A percentile compares a stretch with the other conserved stretches of the same genome.
These are phyloP conservation scores for Pelmatolapia mariae DNA, from an alignment of 2,113 vertebrate genomes.

Conservation along the genomic window DNA sequence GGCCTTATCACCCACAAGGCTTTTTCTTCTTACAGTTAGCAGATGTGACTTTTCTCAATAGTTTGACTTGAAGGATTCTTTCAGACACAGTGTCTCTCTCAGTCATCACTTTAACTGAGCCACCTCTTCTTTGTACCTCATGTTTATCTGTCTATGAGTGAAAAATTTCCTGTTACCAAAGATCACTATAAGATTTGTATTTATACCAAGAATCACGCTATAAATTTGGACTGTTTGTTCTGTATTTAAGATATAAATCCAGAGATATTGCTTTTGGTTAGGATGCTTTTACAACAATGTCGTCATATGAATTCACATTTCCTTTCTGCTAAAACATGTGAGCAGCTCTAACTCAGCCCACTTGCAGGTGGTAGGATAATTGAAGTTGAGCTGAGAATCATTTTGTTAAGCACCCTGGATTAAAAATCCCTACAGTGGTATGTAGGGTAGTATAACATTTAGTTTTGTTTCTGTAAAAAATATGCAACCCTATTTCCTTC, in stretches of 20 bases:
- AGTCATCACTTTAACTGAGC: not conserved
- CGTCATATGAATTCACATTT: not conserved
- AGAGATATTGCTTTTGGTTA: not conserved
- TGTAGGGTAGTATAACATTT: not conserved
- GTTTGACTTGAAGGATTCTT: not conserved
- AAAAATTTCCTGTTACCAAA: not conserved
- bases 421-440: not conserved
- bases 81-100: rapidly evolving
- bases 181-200: not conserved
- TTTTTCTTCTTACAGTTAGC: not conserved
- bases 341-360: not conserved
- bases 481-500: rapidly evolving
- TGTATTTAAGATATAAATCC: not conserved
- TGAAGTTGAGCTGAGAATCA: not conserved
- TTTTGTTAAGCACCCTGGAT: not conserved
- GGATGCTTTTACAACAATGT: not conserved
- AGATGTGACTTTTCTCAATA: not conserved
- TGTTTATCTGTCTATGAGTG: not conserved
- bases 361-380: not conserved
- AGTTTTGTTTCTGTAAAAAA: not conserved
- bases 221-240: not conserved
- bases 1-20: not conserved
- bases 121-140: not conserved
- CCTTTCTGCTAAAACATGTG: not conserved
- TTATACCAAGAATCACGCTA: not conserved